These are phyloP conservation scores for Folsomia manolachei DNA, from an alignment of 2,888 invertebrate species.

Conservation along the genomic window DNA sequence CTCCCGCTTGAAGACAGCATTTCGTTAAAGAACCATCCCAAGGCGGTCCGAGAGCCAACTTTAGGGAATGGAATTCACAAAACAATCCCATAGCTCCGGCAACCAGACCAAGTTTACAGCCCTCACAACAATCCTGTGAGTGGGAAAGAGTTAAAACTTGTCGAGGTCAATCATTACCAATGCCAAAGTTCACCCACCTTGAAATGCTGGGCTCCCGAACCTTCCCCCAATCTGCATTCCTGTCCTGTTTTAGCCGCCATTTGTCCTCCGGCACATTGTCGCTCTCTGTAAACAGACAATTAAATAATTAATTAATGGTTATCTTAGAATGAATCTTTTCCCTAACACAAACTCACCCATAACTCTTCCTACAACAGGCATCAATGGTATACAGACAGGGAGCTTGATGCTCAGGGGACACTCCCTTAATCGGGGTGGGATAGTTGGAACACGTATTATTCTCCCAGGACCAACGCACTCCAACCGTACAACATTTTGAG, in stretches of 20 bases:
- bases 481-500: constrained; percentile 59
- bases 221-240: constrained; percentile 53
- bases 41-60: constrained; percentile 57
- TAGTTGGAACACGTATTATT: constrained; percentile 57
- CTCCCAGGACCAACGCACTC: constrained; percentile 58
- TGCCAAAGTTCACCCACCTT: constrained; percentile 43
- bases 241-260: constrained; percentile 57
- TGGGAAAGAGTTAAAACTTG: too few species aligned
- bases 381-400: constrained; percentile 64
- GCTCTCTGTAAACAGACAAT: constrained; percentile 54
- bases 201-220: constrained; percentile 49
- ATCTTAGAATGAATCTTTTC: neutral
- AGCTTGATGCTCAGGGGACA: constrained; percentile 61
- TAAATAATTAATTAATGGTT: neutral
- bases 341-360: constrained; percentile 53
- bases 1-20: constrained; percentile 61
- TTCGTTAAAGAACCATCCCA: constrained; percentile 63
- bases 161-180: neutral
- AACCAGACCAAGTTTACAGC: constrained; percentile 64
- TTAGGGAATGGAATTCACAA: constrained; percentile 60
- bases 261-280: constrained; percentile 59
- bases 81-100: constrained; percentile 60
- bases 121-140: constrained; percentile 63
- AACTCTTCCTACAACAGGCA: constrained; percentile 63
- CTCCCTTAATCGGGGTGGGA: constrained; percentile 59